phyloP scores from a whole-genome alignment of 1,140 invertebrate species.

The Lepidostoma basale region DNA sequence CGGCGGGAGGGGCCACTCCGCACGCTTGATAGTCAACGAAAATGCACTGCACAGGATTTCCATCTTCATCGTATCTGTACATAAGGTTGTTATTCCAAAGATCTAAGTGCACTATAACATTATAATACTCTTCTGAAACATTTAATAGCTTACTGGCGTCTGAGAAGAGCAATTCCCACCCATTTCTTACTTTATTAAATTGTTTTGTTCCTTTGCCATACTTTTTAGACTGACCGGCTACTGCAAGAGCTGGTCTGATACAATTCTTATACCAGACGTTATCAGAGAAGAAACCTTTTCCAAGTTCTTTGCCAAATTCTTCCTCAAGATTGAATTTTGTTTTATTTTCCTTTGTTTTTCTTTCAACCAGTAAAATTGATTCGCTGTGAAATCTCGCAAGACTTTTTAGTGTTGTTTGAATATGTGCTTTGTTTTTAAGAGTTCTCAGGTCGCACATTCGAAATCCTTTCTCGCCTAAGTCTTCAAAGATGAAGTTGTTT shows the following conservation, averaged over 20 bases:
- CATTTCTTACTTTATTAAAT: constrained; percentile 43
- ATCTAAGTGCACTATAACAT: constrained; percentile 67
- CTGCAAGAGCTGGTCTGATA: neutral
- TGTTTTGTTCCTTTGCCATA: constrained; percentile 6
- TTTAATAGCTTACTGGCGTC: constrained; percentile 48
- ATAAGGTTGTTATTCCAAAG: constrained; percentile 69
- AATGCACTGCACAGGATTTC: constrained; percentile 57
- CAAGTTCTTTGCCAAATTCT: constrained; percentile 26
- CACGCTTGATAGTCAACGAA: constrained; percentile 67
- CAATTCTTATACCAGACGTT: constrained; percentile 28
- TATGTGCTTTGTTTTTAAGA: constrained; percentile 28
- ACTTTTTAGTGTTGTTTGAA: constrained; percentile 8
- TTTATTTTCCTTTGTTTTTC: constrained; percentile 8
- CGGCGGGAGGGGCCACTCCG: constrained; percentile 62
- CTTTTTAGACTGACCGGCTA: constrained; percentile 24
- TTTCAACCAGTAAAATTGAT: constrained; percentile 35
- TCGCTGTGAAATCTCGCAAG: constrained; percentile 33
- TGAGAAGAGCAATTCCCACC: constrained; percentile 51
- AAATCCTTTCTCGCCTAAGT: constrained; percentile 28
- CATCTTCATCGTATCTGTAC: constrained; percentile 61
- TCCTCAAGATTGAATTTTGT: constrained; percentile 24
- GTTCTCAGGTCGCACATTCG: constrained; percentile 20
- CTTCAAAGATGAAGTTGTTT: constrained; percentile 36
- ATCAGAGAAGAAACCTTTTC: constrained; percentile 15
- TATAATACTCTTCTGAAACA: constrained; percentile 49